These are phyloP conservation scores for Zygothrica quintamaculata DNA, from an alignment of 2,888 invertebrate species.

Conservation along the genomic window DNA sequence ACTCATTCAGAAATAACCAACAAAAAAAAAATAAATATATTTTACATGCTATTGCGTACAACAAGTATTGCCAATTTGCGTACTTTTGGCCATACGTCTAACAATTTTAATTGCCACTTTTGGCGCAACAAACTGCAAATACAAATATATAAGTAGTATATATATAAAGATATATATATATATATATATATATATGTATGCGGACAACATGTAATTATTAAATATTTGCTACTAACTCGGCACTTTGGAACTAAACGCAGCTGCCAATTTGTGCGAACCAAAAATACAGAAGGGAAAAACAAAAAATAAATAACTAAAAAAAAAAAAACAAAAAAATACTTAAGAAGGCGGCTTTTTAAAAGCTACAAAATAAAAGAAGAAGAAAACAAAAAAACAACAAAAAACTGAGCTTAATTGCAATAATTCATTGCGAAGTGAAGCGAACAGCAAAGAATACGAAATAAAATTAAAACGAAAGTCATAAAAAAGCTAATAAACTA, in stretches of 20 bases:
- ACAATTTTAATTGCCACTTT: constrained; percentile 43
- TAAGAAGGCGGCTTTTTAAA: constrained; percentile 65
- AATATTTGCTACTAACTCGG: constrained; percentile 69
- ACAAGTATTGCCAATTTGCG: constrained; percentile 38
- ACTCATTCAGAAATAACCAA: constrained; percentile 1
- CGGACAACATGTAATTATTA: constrained; percentile 59
- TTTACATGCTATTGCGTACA: constrained; percentile 26
- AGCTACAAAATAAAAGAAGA: too few relatives aligned
- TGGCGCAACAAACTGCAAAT: constrained; percentile 35
- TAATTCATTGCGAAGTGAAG: constrained; percentile 68
- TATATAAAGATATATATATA: constrained; percentile 2
- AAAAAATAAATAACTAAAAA: constrained; percentile 8
- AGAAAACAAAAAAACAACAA: too few relatives aligned
- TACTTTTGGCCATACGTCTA: constrained; percentile 24
- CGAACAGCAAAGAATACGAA: constrained; percentile 36
- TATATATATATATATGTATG: background rate
- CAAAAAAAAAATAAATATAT: too few relatives aligned
- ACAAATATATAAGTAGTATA: constrained; percentile 33
- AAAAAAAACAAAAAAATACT: constrained; percentile 1
- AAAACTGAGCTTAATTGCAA: constrained; percentile 74
- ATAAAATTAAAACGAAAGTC: constrained; percentile 62
- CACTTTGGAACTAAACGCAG: constrained; percentile 50
- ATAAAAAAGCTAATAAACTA: constrained; percentile 71
- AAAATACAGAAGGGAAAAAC: background rate
- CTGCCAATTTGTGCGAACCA: constrained; percentile 35